A percentile compares a stretch with the other conserved stretches of the same genome.
These are phyloP conservation scores for Synanthedon vespiformis DNA, from an alignment of 2,888 invertebrate genomes.

Conservation along the genomic window DNA sequence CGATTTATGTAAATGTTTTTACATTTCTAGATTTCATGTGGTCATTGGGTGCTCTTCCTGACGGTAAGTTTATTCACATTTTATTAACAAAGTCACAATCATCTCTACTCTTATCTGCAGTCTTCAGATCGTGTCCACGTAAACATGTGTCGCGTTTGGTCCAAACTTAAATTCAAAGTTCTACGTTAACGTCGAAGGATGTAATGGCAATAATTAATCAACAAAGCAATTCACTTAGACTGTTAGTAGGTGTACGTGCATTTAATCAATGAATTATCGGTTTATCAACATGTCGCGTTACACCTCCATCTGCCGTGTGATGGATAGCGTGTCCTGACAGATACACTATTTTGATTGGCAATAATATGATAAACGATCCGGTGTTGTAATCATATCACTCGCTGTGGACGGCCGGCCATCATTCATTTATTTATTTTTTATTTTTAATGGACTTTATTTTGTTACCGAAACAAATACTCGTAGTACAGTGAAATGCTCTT, in stretches of 20 bases:
- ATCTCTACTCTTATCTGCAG: constrained; percentile 33
- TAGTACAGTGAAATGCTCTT: constrained; percentile 7
- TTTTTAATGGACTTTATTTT: constrained; percentile 23
- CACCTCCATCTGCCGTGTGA: constrained; percentile 44
- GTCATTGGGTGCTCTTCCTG: constrained; percentile 97
- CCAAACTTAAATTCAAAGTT: background rate
- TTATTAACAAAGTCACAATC: constrained; percentile 45
- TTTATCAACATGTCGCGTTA: constrained; percentile 21
- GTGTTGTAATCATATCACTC: constrained; percentile 57
- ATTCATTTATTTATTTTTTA: constrained; percentile 44
- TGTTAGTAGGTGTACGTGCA: constrained; percentile 30
- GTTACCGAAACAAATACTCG: constrained; percentile 32
- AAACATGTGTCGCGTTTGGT: background rate
- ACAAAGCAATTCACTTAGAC: constrained; percentile 35
- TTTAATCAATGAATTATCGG: constrained; percentile 38
- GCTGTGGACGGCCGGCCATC: constrained; percentile 48
- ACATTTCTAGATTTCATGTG: constrained; percentile 96
- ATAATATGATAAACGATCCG: constrained; percentile 65
- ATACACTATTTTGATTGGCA: constrained; percentile 72
- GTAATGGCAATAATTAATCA: constrained; percentile 35
- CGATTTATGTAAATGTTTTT: constrained; percentile 71
- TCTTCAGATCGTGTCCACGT: constrained; percentile 20
- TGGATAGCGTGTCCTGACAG: constrained; percentile 63
- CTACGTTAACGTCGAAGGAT: constrained; percentile 17
- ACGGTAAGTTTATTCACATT: constrained; percentile 81